Percentiles rank a stretch among this genome's conserved stretches.
Conservation (phyloP, 2,113 vertebrate genomes). For the Zapus hudsonius region DNA sequence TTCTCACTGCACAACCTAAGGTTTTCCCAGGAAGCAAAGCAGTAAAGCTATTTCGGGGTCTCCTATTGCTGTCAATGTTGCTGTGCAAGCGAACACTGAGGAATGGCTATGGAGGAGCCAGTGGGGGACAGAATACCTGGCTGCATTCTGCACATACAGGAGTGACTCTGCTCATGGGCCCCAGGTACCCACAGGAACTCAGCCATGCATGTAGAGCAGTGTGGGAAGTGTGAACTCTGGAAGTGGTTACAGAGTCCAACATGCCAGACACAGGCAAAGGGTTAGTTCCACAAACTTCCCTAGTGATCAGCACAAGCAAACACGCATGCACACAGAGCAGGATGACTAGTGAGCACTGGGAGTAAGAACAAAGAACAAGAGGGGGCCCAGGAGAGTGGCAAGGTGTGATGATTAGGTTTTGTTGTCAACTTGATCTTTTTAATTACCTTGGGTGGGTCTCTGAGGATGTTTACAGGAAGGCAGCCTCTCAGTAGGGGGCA, state of each 20-base stretch:
- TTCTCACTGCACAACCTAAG: neutral
- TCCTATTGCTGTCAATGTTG: neutral
- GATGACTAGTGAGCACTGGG: neutral
- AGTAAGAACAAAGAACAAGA: neutral
- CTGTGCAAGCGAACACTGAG: rapidly evolving
- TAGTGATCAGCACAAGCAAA: too few species aligned
- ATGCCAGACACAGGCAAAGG: too few species aligned
- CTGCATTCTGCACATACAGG: neutral
- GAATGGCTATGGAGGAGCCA: neutral
- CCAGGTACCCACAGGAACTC: neutral
- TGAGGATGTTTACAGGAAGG: too few species aligned
- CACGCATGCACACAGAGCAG: neutral
- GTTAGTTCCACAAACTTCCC: too few species aligned
- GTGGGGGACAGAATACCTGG: too few species aligned
- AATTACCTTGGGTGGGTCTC: too few species aligned
- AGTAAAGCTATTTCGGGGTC: too few species aligned
- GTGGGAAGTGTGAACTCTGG: neutral
- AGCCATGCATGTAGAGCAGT: neutral
- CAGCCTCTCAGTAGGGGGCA: too few species aligned
- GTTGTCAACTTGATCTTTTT: too few species aligned
- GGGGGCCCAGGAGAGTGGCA: neutral
- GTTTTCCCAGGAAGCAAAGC: neutral
- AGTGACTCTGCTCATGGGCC: neutral
- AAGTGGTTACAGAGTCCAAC: neutral
- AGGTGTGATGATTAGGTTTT: too few species aligned